These are phyloP conservation scores for Crotalus helleri DNA, from an alignment of 2,113 vertebrate genomes.

Conservation along the genomic window DNA sequence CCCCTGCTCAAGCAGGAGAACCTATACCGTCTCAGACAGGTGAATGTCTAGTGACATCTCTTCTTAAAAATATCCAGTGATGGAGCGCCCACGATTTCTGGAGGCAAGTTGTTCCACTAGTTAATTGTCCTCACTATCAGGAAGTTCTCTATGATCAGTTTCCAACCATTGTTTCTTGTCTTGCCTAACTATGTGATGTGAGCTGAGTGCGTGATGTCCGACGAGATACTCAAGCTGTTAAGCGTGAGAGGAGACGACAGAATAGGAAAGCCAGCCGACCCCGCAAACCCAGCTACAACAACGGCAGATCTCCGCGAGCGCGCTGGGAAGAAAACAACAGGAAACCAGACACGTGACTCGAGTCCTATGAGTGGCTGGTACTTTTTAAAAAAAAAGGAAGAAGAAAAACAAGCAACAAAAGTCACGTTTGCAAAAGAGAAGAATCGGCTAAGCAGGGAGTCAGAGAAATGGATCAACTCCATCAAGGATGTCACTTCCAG, in stretches of 20 bases:
- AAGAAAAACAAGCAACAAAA: background rate
- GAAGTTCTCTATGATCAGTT: too few species aligned
- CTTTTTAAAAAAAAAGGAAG: background rate
- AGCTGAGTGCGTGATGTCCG: background rate
- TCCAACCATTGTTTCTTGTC: too few species aligned
- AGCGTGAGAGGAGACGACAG: background rate
- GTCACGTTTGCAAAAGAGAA: background rate
- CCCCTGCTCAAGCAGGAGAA: too few species aligned
- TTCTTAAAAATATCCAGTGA: too few species aligned
- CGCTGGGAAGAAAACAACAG: constrained; percentile 5
- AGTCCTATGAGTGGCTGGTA: background rate
- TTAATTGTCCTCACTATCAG: too few species aligned
- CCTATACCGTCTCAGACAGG: too few species aligned
- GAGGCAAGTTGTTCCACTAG: too few species aligned
- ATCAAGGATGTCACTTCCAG: background rate
- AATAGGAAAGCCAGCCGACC: background rate
- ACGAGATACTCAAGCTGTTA: background rate
- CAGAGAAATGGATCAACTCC: background rate
- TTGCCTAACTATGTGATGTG: background rate
- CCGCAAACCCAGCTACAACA: background rate
- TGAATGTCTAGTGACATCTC: too few species aligned
- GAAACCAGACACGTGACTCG: background rate
- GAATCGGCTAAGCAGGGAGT: background rate
- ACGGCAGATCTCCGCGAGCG: background rate
- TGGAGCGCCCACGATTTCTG: too few species aligned